phyloP scores from a whole-genome alignment of 2,888 invertebrate genomes.

The Drosophila atroscutellata region DNA sequence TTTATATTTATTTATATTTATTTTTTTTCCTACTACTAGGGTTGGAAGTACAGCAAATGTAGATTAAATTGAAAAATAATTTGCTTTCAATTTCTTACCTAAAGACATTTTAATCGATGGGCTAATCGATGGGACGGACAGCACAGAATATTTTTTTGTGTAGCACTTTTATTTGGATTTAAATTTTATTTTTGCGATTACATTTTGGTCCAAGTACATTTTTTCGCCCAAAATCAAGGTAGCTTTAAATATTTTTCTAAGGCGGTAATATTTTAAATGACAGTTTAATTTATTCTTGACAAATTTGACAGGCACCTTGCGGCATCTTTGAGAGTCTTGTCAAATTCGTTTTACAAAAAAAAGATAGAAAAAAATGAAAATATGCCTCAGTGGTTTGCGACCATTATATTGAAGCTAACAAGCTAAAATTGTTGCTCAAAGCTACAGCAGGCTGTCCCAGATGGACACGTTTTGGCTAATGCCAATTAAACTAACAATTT shows the following conservation, averaged over 20 bases:
- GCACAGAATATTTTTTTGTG: neutral
- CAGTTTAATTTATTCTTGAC: neutral
- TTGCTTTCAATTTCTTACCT: neutral
- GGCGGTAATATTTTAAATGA: neutral
- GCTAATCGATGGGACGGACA: neutral
- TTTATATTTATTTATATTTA: neutral
- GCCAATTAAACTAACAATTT: constrained; percentile 58
- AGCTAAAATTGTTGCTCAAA: constrained; percentile 49
- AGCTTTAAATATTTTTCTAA: neutral
- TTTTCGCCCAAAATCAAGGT: neutral
- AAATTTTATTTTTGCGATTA: neutral
- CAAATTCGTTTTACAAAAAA: constrained; percentile 9
- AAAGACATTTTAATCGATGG: neutral
- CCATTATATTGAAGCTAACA: constrained; percentile 57
- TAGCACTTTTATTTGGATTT: neutral
- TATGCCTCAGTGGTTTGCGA: constrained; percentile 24
- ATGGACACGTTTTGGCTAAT: constrained; percentile 47
- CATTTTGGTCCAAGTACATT: neutral
- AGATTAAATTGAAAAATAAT: neutral
- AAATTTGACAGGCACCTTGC: constrained; percentile 10
- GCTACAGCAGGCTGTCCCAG: neutral
- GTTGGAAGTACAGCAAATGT: neutral
- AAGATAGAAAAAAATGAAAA: constrained; percentile 14
- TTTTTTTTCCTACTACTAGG: too few relatives aligned
- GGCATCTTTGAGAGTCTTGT: constrained; percentile 12